These are phyloP conservation scores for Sarcophaga variegata DNA, from an alignment of 2,888 invertebrate genomes.

Conservation along the genomic window DNA sequence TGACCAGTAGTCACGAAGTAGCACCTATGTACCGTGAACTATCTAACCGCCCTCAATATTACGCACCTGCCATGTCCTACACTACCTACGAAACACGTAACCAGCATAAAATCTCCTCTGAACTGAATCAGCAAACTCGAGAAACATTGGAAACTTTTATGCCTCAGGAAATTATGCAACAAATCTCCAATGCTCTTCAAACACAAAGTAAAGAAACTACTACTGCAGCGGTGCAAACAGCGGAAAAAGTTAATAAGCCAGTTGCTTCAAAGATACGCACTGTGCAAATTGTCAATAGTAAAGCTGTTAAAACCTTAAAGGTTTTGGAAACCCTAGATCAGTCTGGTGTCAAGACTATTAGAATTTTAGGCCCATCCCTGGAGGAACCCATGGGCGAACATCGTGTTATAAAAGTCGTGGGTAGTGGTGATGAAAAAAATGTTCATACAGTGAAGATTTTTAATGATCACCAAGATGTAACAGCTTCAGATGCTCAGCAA, in stretches of 20 bases:
- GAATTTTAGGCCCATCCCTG: conserved; percentile 76
- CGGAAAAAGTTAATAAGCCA: conserved; percentile 57
- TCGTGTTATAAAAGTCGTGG: conserved; percentile 76
- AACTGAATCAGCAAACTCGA: conserved; percentile 71
- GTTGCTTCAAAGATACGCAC: conserved; percentile 75
- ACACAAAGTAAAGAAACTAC: conserved; percentile 35
- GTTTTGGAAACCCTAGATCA: conserved; percentile 76
- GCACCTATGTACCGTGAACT: conserved; percentile 75
- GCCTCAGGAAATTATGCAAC: conserved; percentile 73
- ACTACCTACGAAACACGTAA: conserved; percentile 56
- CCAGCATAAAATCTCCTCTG: neutral
- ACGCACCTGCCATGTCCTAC: conserved; percentile 74
- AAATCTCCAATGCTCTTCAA: neutral
- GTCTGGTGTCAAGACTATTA: conserved; percentile 77
- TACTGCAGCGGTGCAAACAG: conserved; percentile 22
- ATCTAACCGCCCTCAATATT: conserved; percentile 72
- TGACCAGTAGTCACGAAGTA: conserved; percentile 53
- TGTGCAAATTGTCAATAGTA: conserved; percentile 76
- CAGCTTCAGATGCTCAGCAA: neutral
- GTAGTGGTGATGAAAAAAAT: conserved; percentile 72
- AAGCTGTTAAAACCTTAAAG: conserved; percentile 75
- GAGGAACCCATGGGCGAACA: conserved; percentile 77
- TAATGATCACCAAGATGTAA: conserved; percentile 72
- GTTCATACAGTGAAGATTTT: conserved; percentile 78
- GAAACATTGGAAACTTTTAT: conserved; percentile 75